Evolutionary conservation across 2,888 invertebrate species (phyloP).

Genomic region (Himalopsyche anomala): DNA sequence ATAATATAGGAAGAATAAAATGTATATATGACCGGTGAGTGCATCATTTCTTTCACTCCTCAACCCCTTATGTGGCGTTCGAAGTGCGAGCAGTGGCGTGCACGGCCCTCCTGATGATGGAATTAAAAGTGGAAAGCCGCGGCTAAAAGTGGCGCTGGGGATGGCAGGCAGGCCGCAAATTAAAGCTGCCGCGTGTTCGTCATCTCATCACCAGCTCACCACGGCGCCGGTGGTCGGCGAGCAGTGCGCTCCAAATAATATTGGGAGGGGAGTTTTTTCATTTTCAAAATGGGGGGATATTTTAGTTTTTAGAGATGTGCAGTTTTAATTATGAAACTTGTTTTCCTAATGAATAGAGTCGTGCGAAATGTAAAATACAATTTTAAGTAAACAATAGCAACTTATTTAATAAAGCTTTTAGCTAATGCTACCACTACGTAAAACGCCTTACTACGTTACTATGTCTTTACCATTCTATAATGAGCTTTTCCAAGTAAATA

Average conservation of each 20-base stretch:
- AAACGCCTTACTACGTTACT: too few species aligned
- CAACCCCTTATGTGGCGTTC: constrained; percentile 41
- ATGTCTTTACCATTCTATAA: too few species aligned
- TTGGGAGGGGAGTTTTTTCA: constrained; percentile 25
- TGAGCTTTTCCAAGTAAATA: too few species aligned
- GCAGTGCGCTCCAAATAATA: constrained; percentile 31
- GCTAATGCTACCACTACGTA: too few species aligned
- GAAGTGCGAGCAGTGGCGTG: constrained; percentile 36
- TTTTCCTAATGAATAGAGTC: not conserved
- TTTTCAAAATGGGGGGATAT: not conserved
- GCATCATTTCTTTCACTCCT: not conserved
- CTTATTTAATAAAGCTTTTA: too few species aligned
- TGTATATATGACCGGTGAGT: not conserved
- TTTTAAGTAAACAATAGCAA: too few species aligned
- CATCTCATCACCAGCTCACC: constrained; percentile 8
- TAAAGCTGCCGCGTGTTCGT: constrained; percentile 61
- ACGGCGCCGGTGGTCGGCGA: constrained; percentile 1
- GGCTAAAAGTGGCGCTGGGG: constrained; percentile 58
- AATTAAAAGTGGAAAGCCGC: constrained; percentile 65
- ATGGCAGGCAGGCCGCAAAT: constrained; percentile 60
- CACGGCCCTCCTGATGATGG: constrained; percentile 61
- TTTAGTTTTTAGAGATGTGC: not conserved
- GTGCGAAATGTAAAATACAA: too few species aligned
- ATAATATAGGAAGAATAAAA: not conserved
- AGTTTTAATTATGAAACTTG: not conserved